phyloP scores from a whole-genome alignment of 1,140 invertebrate species.

The Asobara japonica region DNA sequence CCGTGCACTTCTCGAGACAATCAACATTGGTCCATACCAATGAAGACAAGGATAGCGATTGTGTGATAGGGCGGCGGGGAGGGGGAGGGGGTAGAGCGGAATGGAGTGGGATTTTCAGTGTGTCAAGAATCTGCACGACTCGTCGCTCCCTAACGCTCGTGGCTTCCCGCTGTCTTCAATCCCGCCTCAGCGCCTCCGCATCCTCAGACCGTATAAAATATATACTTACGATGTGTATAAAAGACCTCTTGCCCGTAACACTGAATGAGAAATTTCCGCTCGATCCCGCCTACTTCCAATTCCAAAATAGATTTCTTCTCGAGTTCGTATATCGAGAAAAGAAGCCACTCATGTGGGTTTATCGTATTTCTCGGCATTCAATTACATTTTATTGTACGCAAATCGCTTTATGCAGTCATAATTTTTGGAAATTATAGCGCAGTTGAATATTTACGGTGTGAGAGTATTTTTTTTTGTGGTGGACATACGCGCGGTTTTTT shows the following conservation, averaged over 20 bases:
- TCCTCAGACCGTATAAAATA: conserved; percentile 14
- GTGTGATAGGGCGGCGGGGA: not conserved
- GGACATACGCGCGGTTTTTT: no score
- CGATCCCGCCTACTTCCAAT: conserved; percentile 18
- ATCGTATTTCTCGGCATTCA: not conserved
- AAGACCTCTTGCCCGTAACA: not conserved
- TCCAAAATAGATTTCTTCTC: not conserved
- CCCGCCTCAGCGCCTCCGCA: conserved; percentile 19
- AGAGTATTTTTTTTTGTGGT: no score
- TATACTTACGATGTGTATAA: conserved; percentile 7
- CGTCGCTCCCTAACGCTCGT: conserved; percentile 8
- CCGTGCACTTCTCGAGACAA: no score
- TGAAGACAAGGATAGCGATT: no score
- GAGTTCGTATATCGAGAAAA: not conserved
- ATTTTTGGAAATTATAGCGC: no score
- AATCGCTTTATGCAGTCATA: no score
- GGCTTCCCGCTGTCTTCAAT: conserved; percentile 22
- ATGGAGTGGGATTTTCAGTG: not conserved
- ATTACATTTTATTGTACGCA: not conserved
- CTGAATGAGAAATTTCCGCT: conserved; percentile 23
- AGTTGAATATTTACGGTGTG: no score
- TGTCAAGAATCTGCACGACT: conserved; percentile 8
- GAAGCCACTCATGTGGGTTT: conserved; percentile 1
- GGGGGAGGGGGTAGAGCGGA: not conserved
- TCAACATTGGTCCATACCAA: not conserved